A percentile compares a stretch with the other conserved stretches of the same genome.
Conservation (phyloP, 1,140 invertebrate genomes). For the Calosoma granatense region DNA sequence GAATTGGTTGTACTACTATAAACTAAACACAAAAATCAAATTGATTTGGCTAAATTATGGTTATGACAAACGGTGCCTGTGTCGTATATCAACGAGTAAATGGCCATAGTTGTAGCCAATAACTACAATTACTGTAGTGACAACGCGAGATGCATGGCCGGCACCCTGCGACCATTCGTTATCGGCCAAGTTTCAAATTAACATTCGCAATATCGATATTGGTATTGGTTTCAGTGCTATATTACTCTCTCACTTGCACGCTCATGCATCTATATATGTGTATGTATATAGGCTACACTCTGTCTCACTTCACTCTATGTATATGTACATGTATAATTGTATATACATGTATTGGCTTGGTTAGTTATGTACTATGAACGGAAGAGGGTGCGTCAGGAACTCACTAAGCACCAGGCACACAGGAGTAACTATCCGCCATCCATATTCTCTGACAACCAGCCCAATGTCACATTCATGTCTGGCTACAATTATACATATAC, state of each 20-base stretch:
- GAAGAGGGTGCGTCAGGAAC: too few relatives aligned
- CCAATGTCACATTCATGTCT: too few relatives aligned
- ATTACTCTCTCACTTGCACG: not conserved
- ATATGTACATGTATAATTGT: conserved; percentile 5
- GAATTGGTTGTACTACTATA: too few relatives aligned
- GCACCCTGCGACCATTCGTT: conserved; percentile 23
- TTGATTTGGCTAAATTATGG: conserved; percentile 33
- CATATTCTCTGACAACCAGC: too few relatives aligned
- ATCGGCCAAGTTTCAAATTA: conserved; percentile 26
- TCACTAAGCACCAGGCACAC: too few relatives aligned
- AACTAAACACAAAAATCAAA: conserved; percentile 24
- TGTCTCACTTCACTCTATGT: not conserved
- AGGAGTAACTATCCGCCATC: too few relatives aligned
- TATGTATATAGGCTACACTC: not conserved
- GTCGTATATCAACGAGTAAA: conserved; percentile 30
- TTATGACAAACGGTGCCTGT: conserved; percentile 24
- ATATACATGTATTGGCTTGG: not conserved
- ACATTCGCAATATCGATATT: conserved; percentile 18
- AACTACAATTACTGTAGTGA: conserved; percentile 31
- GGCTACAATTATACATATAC: not conserved
- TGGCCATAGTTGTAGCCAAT: conserved; percentile 33
- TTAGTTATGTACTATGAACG: not conserved
- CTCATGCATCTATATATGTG: not conserved
- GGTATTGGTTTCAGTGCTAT: too few relatives aligned
- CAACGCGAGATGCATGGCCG: conserved; percentile 26